These are phyloP conservation scores for Drosophila littoralis DNA, from an alignment of 1,140 invertebrate species.

Conservation along the genomic window DNA sequence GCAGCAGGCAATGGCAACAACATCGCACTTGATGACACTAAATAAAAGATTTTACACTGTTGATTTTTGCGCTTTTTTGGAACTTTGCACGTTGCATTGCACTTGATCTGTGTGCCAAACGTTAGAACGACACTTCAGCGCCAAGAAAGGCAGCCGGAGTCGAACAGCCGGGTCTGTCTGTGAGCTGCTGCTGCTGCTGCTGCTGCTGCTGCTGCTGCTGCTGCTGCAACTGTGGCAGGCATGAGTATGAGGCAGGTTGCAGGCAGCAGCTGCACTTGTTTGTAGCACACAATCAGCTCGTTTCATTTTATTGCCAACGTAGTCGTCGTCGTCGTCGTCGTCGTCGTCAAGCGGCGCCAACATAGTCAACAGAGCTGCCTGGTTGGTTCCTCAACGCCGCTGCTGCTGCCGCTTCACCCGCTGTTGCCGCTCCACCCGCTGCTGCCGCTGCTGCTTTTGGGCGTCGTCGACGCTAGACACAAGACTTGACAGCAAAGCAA, in stretches of 20 bases:
- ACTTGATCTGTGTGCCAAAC: slow-evolving; percentile 83
- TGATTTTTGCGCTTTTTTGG: slow-evolving; percentile 81
- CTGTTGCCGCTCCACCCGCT: too few species aligned
- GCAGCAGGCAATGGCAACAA: slow-evolving; percentile 20
- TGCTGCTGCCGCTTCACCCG: background rate
- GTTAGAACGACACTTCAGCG: slow-evolving; percentile 75
- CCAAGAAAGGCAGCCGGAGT: slow-evolving; percentile 13
- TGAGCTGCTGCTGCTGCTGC: slow-evolving; percentile 17
- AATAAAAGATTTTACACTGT: slow-evolving; percentile 83
- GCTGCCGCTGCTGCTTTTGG: slow-evolving; percentile 3
- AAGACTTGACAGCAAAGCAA: slow-evolving; percentile 83
- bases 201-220: slow-evolving; percentile 37
- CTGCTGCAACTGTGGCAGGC: slow-evolving; percentile 12
- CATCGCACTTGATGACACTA: slow-evolving; percentile 74
- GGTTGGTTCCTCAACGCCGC: background rate
- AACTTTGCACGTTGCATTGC: slow-evolving; percentile 82
- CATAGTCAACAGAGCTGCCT: slow-evolving; percentile 39
- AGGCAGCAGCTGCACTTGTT: slow-evolving; percentile 68
- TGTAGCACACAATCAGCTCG: slow-evolving; percentile 81
- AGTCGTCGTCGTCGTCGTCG: slow-evolving; percentile 37
- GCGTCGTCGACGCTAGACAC: slow-evolving; percentile 68
- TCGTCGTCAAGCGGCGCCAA: slow-evolving; percentile 16
- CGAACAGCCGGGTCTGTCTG: slow-evolving; percentile 26
- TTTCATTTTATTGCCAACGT: slow-evolving; percentile 81
- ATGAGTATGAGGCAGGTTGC: slow-evolving; percentile 1